A percentile compares a stretch with the other conserved stretches of the same genome.
Conservation (phyloP, 1,140 invertebrate genomes). For the Drosophila sturtevanti region DNA sequence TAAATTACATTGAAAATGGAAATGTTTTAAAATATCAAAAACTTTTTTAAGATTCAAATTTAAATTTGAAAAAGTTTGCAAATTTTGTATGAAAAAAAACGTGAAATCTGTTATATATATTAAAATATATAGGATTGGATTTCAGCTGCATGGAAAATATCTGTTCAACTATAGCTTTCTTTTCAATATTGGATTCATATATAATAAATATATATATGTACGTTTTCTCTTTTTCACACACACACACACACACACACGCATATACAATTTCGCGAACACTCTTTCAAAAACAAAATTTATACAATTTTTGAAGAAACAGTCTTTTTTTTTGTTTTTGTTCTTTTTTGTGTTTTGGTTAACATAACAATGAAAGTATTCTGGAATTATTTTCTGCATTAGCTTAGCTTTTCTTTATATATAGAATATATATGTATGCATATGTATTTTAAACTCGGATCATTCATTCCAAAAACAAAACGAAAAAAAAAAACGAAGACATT, state of each 20-base stretch:
- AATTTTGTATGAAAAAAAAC: neutral
- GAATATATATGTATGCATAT: neutral
- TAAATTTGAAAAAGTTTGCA: neutral
- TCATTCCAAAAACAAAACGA: neutral
- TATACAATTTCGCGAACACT: constrained; percentile 9
- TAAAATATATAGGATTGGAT: neutral
- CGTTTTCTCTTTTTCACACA: neutral
- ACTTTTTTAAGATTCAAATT: neutral
- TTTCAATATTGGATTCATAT: neutral
- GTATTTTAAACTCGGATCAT: neutral
- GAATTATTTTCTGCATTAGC: constrained; percentile 29
- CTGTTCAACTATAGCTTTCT: neutral
- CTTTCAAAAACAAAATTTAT: constrained; percentile 6
- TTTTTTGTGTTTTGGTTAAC: constrained; percentile 28
- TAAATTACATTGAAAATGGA: neutral
- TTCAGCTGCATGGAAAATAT: neutral
- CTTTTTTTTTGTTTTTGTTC: constrained; percentile 46
- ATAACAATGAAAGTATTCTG: constrained; percentile 61
- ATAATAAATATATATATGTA: neutral
- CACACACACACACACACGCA: constrained; percentile 28
- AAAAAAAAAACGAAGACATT: neutral
- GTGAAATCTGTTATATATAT: neutral
- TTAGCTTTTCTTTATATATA: constrained; percentile 28
- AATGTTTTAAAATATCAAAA: too few species aligned
- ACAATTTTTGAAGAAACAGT: constrained; percentile 60